A percentile compares a stretch with the other conserved stretches of the same genome.
phyloP scores from a whole-genome alignment of 2,888 invertebrate species.

The Gryllus longicercus region DNA sequence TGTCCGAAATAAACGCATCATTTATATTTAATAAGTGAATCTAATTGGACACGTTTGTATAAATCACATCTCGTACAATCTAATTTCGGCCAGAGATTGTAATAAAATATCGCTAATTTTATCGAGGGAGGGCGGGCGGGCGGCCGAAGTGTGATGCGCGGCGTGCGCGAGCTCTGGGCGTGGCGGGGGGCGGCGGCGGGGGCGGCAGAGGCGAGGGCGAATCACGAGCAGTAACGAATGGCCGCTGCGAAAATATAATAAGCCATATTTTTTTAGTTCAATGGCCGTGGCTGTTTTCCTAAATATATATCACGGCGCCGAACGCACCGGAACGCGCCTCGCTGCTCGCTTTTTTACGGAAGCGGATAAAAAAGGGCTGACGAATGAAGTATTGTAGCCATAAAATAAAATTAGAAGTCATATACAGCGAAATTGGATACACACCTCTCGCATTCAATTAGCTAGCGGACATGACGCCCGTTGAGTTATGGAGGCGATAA shows the following conservation, averaged over 20 bases:
- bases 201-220: neutral
- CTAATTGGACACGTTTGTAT: slow-evolving; percentile 17
- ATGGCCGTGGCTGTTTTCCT: slow-evolving; percentile 17
- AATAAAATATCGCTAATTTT: slow-evolving; percentile 17
- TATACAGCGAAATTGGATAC: slow-evolving; percentile 25
- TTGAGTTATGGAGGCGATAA: slow-evolving; percentile 26
- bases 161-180: neutral
- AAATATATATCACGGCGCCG: slow-evolving; percentile 8
- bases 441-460: slow-evolving; percentile 28
- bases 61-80: slow-evolving; percentile 10
- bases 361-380: slow-evolving; percentile 25
- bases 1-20: slow-evolving; percentile 17
- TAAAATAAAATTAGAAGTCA: slow-evolving; percentile 29
- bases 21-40: slow-evolving; percentile 17
- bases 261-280: slow-evolving; percentile 17
- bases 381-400: slow-evolving; percentile 28
- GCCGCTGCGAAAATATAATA: slow-evolving; percentile 9
- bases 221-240: slow-evolving; percentile 17
- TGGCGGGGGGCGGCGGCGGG: neutral
- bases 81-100: slow-evolving; percentile 10
- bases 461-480: slow-evolving; percentile 21
- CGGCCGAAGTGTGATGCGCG: neutral
- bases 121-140: neutral
- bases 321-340: neutral
- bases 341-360: neutral